phyloP scores from a whole-genome alignment of 2,888 invertebrate species.

The Drosophila leonis region DNA sequence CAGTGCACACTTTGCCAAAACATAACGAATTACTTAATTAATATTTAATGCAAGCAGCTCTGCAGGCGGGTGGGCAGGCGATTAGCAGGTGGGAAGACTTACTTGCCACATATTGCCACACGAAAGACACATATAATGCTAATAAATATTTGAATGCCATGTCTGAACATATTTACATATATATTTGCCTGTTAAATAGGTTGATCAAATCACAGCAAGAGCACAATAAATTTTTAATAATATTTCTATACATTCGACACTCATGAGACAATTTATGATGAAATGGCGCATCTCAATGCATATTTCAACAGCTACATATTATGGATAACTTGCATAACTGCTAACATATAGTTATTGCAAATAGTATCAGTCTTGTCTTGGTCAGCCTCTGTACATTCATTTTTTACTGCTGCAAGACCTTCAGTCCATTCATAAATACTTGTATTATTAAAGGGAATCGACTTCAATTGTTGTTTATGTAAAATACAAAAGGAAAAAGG shows the following conservation, averaged over 20 bases:
- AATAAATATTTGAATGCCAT: not conserved
- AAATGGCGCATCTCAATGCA: not conserved
- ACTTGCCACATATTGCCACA: not conserved
- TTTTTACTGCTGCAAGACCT: not conserved
- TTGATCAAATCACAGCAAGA: not conserved
- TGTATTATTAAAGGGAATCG: not conserved
- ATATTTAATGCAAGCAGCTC: not conserved
- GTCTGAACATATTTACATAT: not conserved
- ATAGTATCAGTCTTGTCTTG: not conserved
- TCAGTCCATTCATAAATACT: not conserved
- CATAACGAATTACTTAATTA: conserved; percentile 1
- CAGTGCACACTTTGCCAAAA: not conserved
- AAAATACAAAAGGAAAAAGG: not conserved
- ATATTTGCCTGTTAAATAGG: not conserved
- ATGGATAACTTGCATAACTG: not conserved
- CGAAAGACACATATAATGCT: not conserved
- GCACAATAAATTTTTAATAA: not conserved
- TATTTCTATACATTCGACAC: not conserved
- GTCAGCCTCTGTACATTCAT: not conserved
- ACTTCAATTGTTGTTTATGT: conserved; percentile 5
- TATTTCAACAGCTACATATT: not conserved
- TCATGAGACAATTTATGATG: not conserved
- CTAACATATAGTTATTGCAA: not conserved
- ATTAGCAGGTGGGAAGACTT: not conserved
- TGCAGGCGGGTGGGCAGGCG: not conserved